Base-by-base conservation (phyloP, 2,797 vertebrate genomes). In the Rhinogobio ventralis region DNA sequence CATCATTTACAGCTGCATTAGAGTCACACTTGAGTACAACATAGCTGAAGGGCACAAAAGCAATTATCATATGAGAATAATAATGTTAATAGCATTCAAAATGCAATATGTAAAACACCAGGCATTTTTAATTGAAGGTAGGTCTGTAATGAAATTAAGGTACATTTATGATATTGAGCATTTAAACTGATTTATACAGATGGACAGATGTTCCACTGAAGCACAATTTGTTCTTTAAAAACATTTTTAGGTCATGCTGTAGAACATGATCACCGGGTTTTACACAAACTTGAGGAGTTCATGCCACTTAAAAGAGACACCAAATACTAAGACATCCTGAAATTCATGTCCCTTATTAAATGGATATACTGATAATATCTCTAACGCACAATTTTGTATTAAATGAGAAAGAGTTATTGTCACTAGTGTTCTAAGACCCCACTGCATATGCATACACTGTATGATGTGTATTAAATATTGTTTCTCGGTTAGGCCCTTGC, bases 1-100 rank as follows among this genome's bases (percentile, higher is more conserved):
- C 3, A 57, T 64, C 13, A 49, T 62, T 74, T 82, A 66, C 23
- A 46, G 68, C 25, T 39, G 71, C 57, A 51, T n/a, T 68, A 68
- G 28, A 36, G 19, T 25, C n/a, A 77, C 20, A 15, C 42, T 30
- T 66, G 4, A 39, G 17, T 36, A 6, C 15, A 57, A 28, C 1
- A 42, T 28, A 45, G 33, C 5, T 25, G n/a, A 77, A 78, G 53
- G 55, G 7, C 19, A 78, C n/a, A 53, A 51, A 53, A 11, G 5
- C 17, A 51, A 53, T 74, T 11, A 73, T 28, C 25, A 30, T 11
- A 19, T 20, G 46, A 53, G 17, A 53, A 19, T 74, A 51, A 51
- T 51, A 74, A 74, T 9, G 4, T 14, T 23, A n/a, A 55, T n/a
- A 15, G 13, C 23, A 15, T 57, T 57, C 3, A 55, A 57, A 55